Evolutionary conservation across 1,140 invertebrate species (phyloP).

Genomic region (Danaus plexippus): DNA sequence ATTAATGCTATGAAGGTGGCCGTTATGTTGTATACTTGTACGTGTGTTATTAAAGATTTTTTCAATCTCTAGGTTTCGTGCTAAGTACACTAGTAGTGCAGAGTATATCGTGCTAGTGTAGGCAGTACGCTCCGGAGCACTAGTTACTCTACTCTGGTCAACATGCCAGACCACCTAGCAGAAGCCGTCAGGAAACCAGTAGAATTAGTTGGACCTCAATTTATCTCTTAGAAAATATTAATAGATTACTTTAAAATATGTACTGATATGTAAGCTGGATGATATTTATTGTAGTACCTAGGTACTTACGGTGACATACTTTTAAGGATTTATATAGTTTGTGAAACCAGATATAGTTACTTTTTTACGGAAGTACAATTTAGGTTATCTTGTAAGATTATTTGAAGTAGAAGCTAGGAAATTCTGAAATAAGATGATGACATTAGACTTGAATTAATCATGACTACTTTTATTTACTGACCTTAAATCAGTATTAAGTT

Average conservation of each 20-base stretch:
- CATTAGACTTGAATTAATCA: slow-evolving; percentile 44
- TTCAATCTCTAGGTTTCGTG: slow-evolving; percentile 72
- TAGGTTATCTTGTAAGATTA: slow-evolving; percentile 60
- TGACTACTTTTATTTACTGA: slow-evolving; percentile 47
- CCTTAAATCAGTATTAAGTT: slow-evolving; percentile 65
- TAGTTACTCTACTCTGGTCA: slow-evolving; percentile 65
- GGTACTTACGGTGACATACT: slow-evolving; percentile 64
- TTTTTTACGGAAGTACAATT: slow-evolving; percentile 64
- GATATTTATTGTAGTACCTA: slow-evolving; percentile 70
- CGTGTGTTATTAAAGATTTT: slow-evolving; percentile 62
- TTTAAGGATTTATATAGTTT: slow-evolving; percentile 51
- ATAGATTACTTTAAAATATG: slow-evolving; percentile 57
- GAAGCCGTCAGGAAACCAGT: slow-evolving; percentile 65
- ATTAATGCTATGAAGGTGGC: slow-evolving; percentile 65
- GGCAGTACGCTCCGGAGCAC: slow-evolving; percentile 70
- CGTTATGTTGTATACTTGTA: slow-evolving; percentile 39
- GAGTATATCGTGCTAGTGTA: slow-evolving; percentile 68
- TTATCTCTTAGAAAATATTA: slow-evolving; percentile 51
- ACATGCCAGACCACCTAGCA: slow-evolving; percentile 64
- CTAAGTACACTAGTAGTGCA: slow-evolving; percentile 72
- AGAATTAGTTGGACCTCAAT: slow-evolving; percentile 53
- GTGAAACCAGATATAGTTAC: slow-evolving; percentile 51
- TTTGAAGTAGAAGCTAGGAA: slow-evolving; percentile 51
- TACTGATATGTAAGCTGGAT: slow-evolving; percentile 67
- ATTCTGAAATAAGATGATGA: slow-evolving; percentile 32